These are phyloP conservation scores for Villa cingulata DNA, from an alignment of 2,888 invertebrate genomes.

Conservation along the genomic window DNA sequence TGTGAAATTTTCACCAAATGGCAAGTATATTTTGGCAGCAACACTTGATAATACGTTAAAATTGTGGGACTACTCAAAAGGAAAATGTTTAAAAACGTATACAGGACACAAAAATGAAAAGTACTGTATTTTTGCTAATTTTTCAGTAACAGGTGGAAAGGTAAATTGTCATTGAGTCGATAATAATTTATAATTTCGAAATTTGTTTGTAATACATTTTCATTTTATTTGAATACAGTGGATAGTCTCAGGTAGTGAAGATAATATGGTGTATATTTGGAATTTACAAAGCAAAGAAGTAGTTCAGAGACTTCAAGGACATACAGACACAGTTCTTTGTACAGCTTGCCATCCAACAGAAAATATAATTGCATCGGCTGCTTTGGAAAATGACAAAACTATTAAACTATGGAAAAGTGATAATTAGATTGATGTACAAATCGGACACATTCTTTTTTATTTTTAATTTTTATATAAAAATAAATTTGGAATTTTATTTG, in stretches of 20 bases:
- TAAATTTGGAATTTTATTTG: no score
- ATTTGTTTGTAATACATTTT: no score
- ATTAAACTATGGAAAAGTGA: constrained; percentile 99
- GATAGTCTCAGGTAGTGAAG: constrained; percentile 99
- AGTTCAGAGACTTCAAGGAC: constrained; percentile 93
- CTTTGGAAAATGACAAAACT: constrained; percentile 95
- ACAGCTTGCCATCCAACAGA: constrained; percentile 99
- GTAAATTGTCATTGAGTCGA: constrained; percentile 41
- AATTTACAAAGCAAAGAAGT: constrained; percentile 99
- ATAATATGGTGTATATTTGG: constrained; percentile 98
- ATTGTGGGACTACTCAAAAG: constrained; percentile 98
- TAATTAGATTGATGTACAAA: no score
- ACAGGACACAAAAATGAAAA: constrained; percentile 98
- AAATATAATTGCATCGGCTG: constrained; percentile 98
- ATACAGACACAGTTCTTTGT: constrained; percentile 90
- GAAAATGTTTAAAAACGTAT: constrained; percentile 96
- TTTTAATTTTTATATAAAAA: no score
- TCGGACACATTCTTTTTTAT: no score
- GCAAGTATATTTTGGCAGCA: constrained; percentile 96
- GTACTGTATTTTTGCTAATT: constrained; percentile 99
- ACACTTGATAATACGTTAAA: constrained; percentile 97
- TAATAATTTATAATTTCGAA: background rate
- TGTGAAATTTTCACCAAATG: constrained; percentile 99
- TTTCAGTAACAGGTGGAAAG: constrained; percentile 99
- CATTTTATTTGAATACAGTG: constrained; percentile 48